phyloP scores from a whole-genome alignment of 2,797 vertebrate genomes.

The Bucorvus abyssinicus region DNA sequence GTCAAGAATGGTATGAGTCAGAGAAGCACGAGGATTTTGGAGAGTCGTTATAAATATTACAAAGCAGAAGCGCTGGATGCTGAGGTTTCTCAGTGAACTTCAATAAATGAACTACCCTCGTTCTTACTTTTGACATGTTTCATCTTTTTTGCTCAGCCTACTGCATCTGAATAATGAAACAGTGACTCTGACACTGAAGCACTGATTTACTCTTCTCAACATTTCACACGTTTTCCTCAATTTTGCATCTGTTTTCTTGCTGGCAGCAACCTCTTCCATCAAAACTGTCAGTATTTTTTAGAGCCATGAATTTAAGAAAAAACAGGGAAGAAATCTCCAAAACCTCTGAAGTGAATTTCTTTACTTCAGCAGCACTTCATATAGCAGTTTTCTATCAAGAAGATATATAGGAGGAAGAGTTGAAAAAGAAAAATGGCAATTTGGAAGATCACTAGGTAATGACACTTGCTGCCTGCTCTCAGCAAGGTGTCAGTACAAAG shows the following conservation, averaged over 20 bases:
- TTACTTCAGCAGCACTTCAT: conserved; percentile 44
- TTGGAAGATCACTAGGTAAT: background rate
- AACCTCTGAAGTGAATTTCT: conserved; percentile 37
- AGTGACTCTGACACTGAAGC: conserved; percentile 33
- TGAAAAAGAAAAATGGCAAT: conserved; percentile 22
- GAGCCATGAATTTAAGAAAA: conserved; percentile 7
- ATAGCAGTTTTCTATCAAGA: conserved; percentile 19
- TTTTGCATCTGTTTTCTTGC: conserved; percentile 67
- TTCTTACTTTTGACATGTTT: conserved; percentile 52
- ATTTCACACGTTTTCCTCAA: conserved; percentile 51
- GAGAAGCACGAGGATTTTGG: background rate
- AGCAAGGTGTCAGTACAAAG: background rate
- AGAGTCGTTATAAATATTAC: conserved; percentile 37
- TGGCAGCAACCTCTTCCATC: conserved; percentile 60
- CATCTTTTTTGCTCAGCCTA: conserved; percentile 50
- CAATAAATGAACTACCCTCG: background rate
- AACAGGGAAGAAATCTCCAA: background rate
- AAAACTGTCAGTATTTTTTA: conserved; percentile 44
- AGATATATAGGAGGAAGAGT: background rate
- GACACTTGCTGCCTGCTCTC: background rate
- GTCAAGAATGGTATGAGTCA: background rate
- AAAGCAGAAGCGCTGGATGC: background rate
- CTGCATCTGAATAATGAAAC: conserved; percentile 65
- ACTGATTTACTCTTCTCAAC: conserved; percentile 56
- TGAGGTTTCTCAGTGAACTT: conserved; percentile 13